These are phyloP conservation scores for Tolmerus cingulatus DNA, from an alignment of 2,888 invertebrate species.

Conservation along the genomic window DNA sequence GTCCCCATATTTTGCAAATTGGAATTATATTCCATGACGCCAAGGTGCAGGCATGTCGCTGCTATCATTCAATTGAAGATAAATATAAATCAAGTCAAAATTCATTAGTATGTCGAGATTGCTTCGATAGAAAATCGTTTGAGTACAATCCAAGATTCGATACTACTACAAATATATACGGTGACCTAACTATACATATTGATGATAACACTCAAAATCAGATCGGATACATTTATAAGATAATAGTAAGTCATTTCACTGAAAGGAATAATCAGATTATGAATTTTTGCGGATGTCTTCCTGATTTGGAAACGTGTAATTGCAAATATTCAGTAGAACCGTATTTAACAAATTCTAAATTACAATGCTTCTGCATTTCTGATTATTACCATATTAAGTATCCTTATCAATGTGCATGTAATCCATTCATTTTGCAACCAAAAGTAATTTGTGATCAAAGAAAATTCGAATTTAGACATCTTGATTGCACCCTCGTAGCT, in stretches of 20 bases:
- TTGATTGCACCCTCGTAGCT: neutral
- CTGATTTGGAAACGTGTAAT: neutral
- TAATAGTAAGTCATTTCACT: neutral
- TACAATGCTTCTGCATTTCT: neutral
- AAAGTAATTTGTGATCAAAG: neutral
- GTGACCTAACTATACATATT: neutral
- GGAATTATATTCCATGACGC: neutral
- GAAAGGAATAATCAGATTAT: neutral
- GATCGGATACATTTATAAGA: neutral
- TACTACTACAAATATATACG: neutral
- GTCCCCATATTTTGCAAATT: neutral
- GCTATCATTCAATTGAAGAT: neutral
- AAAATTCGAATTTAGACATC: neutral
- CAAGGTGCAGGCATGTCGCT: neutral
- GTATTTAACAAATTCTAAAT: neutral
- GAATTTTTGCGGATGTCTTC: neutral
- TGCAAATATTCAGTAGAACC: neutral
- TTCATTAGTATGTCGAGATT: neutral
- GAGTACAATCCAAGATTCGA: neutral
- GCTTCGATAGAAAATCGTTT: neutral
- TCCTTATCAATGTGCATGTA: neutral
- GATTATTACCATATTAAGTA: neutral
- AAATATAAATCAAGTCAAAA: neutral
- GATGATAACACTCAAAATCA: neutral
- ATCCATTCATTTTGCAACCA: neutral